phyloP scores from a whole-genome alignment of 2,888 invertebrate species.

The Campopleginae sp. region DNA sequence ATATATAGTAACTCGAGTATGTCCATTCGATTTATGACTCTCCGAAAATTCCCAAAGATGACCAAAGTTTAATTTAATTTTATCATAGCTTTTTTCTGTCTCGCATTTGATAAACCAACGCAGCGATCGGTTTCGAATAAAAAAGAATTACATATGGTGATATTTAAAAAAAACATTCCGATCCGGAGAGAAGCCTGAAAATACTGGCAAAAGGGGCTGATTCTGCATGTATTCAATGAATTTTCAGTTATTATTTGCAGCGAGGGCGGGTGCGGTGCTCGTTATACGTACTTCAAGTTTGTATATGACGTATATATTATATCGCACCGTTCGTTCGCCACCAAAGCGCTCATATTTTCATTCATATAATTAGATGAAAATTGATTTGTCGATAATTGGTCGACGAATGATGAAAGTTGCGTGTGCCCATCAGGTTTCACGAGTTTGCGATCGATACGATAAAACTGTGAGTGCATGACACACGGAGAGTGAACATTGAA shows the following conservation, averaged over 20 bases:
- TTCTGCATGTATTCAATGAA: too few relatives aligned
- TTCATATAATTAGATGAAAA: not conserved
- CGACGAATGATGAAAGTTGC: not conserved
- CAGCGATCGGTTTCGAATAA: not conserved
- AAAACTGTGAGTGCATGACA: not conserved
- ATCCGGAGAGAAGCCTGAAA: too few relatives aligned
- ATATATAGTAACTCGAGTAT: conserved; percentile 3
- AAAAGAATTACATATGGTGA: not conserved
- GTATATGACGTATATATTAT: conserved; percentile 63
- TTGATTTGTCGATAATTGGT: not conserved
- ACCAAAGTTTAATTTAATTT: not conserved
- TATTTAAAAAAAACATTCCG: too few relatives aligned
- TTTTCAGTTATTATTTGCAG: not conserved
- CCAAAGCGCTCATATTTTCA: conserved; percentile 8
- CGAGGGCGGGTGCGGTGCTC: conserved; percentile 48
- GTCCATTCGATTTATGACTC: not conserved
- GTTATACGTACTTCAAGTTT: conserved; percentile 65
- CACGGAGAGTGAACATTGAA: not conserved
- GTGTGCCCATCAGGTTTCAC: not conserved
- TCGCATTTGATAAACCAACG: not conserved
- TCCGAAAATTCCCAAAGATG: not conserved
- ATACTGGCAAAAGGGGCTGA: not conserved
- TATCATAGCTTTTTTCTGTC: not conserved
- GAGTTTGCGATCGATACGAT: not conserved
- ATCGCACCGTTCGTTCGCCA: conserved; percentile 54